Percentiles rank a stretch among this genome's conserved stretches.
Evolutionary conservation across 2,113 vertebrate genomes (phyloP).

Genomic region (Cnemophilus loriae): DNA sequence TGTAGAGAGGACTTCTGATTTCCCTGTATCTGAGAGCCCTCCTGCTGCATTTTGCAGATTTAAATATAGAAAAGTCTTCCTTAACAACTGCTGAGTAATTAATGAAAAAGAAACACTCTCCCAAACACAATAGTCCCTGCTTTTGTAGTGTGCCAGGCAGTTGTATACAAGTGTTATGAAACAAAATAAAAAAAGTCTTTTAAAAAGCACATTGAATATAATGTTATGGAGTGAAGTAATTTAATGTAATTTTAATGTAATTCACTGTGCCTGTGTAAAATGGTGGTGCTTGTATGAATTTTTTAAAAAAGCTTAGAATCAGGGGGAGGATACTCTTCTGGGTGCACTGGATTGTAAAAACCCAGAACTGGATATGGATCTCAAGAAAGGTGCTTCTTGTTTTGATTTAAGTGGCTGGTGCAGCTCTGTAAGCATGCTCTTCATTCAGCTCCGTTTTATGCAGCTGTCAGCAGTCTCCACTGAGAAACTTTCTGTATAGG

Average conservation of each 20-base stretch:
- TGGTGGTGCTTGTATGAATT: not conserved
- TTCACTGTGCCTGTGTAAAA: not conserved
- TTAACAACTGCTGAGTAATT: not conserved
- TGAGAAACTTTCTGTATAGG: not conserved
- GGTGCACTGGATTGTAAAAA: not conserved
- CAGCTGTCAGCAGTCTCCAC: not conserved
- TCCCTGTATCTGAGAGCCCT: not conserved
- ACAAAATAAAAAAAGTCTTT: not conserved
- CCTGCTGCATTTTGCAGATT: not conserved
- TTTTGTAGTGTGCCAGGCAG: not conserved
- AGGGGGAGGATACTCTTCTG: not conserved
- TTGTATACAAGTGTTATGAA: not conserved
- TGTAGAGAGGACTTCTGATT: not conserved
- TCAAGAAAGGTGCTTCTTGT: not conserved
- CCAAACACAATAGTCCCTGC: not conserved
- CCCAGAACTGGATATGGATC: not conserved
- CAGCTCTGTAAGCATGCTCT: not conserved
- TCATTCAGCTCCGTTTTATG: not conserved
- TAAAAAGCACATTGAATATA: not conserved
- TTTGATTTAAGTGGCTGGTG: not conserved
- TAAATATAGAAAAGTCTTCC: not conserved
- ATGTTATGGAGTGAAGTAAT: not conserved
- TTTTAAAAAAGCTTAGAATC: not conserved
- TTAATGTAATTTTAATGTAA: not conserved
- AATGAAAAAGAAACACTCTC: not conserved